Evolutionary conservation across 2,888 invertebrate genomes (phyloP), one percentile per base, ranked within the genome.

Genomic region (Cephus pulcher): DNA sequence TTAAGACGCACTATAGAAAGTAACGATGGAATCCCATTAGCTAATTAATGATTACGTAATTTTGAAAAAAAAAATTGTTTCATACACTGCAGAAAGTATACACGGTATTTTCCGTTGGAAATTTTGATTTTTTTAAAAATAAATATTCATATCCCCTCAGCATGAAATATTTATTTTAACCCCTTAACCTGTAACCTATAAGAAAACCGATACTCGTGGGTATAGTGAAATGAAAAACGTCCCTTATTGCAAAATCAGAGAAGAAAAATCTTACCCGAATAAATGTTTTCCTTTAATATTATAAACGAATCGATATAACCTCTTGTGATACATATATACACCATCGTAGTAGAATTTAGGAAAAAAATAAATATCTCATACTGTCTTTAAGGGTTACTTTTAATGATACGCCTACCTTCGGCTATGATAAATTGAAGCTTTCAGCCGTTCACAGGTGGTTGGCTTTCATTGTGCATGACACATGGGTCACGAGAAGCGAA

Each of bases 381-480:
- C 56, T 2, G 23, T 56, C 56, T 0, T 23, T 56, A 56, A 6
- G 56, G 56, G 9, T 6, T 12, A 23, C 23, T 56, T 9, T 9
- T 9, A 23, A 23, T 56, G 56, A 56, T 23, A 56, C 23, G 56
- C 23, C 40, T 15, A 56, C 23, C 1, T 23, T 56, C 40, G 23
- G 9, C 9, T 56, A 23, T 23, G 15, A 56, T 23, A 56, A 56
- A 23, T 23, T 23, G 56, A 56, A 23, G 56, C 56, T 56, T 56
- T 56, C 23, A 23, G 23, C 56, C 23, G 56, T 56, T 84, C 80
- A 84, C 84, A 84, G 84, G 84, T 84, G 84, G 84, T 84, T 83
- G 83, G 80, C 75, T 83, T 79, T 78, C 78, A 77, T 79, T 80
- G 79, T 80, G 79, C 80, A 75, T 73, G 75, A 69, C 74, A 73